Conservation (phyloP, 2,888 invertebrate species). For the Thysanoteuthis rhombus region DNA sequence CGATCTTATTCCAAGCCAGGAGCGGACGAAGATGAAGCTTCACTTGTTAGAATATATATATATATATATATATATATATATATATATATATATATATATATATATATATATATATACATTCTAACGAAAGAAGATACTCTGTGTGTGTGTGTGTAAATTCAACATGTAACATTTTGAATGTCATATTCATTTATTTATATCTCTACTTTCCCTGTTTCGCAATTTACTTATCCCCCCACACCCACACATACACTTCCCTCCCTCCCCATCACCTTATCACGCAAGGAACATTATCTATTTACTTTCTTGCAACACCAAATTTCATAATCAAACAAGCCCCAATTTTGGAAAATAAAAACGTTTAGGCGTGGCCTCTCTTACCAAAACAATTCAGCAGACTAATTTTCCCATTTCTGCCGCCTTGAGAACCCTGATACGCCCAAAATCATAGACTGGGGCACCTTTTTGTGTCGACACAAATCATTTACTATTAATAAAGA, state of each 20-base stretch:
- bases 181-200: no score
- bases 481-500: neutral
- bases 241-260: neutral
- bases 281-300: neutral
- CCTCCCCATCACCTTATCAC: neutral
- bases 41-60: no score
- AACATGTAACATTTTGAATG: no score
- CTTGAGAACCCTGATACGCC: neutral
- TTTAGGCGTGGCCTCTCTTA: neutral
- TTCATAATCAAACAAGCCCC: neutral
- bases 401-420: neutral
- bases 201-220: neutral
- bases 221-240: neutral
- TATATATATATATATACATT: neutral
- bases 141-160: neutral
- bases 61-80: no score
- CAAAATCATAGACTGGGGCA: neutral
- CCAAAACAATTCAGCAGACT: neutral
- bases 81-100: no score
- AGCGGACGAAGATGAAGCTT: no score
- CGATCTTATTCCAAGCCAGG: no score
- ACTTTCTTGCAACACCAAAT: neutral
- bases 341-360: neutral
- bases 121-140: no score
- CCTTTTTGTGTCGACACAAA: neutral